Evolutionary conservation across 2,113 vertebrate species (phyloP).

Genomic region (Pithys albifrons): DNA sequence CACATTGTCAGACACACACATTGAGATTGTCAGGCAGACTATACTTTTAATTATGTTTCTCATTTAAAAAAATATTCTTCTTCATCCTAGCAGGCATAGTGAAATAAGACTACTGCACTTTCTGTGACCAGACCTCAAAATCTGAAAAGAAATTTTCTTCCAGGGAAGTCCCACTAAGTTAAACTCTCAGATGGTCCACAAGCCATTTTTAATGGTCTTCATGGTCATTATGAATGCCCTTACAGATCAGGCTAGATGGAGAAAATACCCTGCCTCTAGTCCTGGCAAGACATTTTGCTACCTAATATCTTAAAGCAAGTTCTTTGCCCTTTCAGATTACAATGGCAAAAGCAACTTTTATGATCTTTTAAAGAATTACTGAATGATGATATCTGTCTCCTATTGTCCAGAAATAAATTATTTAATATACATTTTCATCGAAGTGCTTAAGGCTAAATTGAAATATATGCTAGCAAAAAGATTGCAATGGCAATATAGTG

Average conservation of each 20-base stretch:
- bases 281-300: not conserved
- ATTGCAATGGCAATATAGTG: not conserved
- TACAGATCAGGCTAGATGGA: not conserved
- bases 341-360: not conserved
- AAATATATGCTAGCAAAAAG: not conserved
- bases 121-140: not conserved
- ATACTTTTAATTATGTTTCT: not conserved
- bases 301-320: not conserved
- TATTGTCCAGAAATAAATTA: not conserved
- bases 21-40: not conserved
- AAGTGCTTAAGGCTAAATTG: not conserved
- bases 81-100: not conserved
- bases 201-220: not conserved
- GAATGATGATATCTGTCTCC: not conserved
- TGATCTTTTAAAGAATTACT: not conserved
- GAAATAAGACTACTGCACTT: not conserved
- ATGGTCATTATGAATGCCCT: not conserved
- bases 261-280: not conserved
- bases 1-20: not conserved
- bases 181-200: not conserved
- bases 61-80: not conserved
- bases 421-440: not conserved
- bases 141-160: not conserved
- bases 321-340: not conserved
- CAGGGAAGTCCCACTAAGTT: not conserved